Evolutionary conservation across 1,140 invertebrate species (phyloP).

Genomic region (Aphelenchoides besseyi): DNA sequence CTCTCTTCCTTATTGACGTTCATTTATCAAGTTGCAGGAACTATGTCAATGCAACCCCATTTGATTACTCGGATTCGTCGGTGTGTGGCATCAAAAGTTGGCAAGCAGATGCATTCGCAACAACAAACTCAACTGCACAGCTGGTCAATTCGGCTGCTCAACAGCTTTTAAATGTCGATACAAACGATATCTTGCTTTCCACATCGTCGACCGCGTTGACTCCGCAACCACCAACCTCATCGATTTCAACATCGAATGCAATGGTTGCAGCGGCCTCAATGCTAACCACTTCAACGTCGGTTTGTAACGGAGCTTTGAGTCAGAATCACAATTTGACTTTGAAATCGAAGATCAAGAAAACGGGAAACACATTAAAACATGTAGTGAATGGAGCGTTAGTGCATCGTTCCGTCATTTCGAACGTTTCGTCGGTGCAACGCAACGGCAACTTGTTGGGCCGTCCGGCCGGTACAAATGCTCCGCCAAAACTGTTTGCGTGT

Average conservation of each 20-base stretch:
- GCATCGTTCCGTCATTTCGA: background rate
- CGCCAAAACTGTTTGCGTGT: background rate
- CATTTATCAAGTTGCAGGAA: background rate
- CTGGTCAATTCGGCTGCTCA: background rate
- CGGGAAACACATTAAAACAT: background rate
- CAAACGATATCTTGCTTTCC: conserved; percentile 1
- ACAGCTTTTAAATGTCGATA: background rate
- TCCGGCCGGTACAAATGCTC: background rate
- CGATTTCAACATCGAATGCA: background rate
- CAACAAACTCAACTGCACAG: background rate
- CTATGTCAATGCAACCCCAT: conserved; percentile 2
- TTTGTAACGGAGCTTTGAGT: background rate
- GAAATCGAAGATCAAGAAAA: background rate
- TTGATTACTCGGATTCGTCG: background rate
- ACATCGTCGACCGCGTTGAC: background rate
- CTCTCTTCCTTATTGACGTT: background rate
- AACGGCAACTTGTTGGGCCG: no score
- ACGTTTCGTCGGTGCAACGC: background rate
- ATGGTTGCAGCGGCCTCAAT: background rate
- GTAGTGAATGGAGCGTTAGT: background rate
- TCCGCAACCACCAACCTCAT: background rate
- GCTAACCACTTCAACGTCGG: background rate
- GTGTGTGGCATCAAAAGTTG: background rate
- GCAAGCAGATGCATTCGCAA: background rate
- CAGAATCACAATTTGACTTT: background rate